Evolutionary conservation across 1,140 invertebrate genomes (phyloP), one percentile per base, ranked within the genome.

Genomic region (Drosophila kanapiae): DNA sequence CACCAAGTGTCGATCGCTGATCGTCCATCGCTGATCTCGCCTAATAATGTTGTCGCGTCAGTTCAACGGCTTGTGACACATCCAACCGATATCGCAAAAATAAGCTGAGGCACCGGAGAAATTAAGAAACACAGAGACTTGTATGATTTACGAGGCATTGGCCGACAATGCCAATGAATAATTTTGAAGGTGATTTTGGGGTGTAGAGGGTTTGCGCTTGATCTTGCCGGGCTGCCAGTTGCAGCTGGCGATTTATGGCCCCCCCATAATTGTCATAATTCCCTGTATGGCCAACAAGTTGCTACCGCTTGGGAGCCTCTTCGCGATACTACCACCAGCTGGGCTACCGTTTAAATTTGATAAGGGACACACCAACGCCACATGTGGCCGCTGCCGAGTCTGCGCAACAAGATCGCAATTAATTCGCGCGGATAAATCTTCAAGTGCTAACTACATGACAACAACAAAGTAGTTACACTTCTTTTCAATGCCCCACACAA

Each of bases 381-480:
- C 90, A 91, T 91, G 90, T 91, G 90, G 90, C 75, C 65, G 4
- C 2, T 23, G 1, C 31, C 27, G 48, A 82, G 77, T 79, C 77
- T 83, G 60, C 67, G 71, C 85, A 92, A 92, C 91, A 84, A 91
- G 91, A 90, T 91, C 80, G 88, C 91, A 92, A 92, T 92, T 92
- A 92, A 92, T 92, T 92, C 76, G 80, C 91, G 82, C 87, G 91
- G 91, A 92, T 92, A 92, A 92, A 92, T 92, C 91, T 92, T 91
- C 75, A 92, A 92, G 91, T 92, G 91, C 91, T 92, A 92, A 92
- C 91, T 92, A 92, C 91, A 92, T 92, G 91, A 92, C 91, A 92
- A 92, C 91, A 92, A 92, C 91, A 92, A 92, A 92, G 91, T 92
- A 88, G 79, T 83, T 84, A 80, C 85, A 90, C 80, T 68, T 75